phyloP scores from a whole-genome alignment of 2,797 vertebrate genomes.

The Columba guinea region DNA sequence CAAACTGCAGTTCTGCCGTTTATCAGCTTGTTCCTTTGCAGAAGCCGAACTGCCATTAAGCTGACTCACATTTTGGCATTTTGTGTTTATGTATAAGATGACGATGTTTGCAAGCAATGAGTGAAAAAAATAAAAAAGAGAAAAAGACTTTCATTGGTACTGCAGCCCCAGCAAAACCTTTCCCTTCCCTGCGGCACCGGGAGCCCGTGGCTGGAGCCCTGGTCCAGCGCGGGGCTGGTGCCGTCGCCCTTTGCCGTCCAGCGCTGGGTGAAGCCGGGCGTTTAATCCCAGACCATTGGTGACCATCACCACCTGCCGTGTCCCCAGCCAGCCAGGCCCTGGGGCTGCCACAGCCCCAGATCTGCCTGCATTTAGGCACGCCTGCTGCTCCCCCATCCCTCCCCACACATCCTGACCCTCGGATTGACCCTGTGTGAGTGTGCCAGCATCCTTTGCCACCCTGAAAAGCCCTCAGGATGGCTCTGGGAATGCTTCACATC shows the following conservation, averaged over 20 bases:
- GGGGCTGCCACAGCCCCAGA: neutral
- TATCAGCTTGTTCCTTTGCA: neutral
- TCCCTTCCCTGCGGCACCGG: neutral
- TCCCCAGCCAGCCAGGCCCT: accelerated
- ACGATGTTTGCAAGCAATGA: constrained; percentile 12
- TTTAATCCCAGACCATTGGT: neutral
- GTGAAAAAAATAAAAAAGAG: neutral
- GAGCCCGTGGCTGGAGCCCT: neutral
- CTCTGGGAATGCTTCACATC: neutral
- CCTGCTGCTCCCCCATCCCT: neutral
- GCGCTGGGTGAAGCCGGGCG: accelerated
- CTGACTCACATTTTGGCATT: constrained; percentile 50
- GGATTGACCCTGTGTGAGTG: accelerated
- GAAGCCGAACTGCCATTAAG: neutral
- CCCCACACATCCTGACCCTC: neutral
- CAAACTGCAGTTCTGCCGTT: neutral
- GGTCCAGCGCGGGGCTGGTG: accelerated
- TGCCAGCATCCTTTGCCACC: accelerated
- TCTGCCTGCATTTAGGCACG: neutral
- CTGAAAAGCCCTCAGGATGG: neutral
- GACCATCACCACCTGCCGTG: accelerated
- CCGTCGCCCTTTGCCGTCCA: accelerated
- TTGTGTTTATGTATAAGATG: constrained; percentile 12
- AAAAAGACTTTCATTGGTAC: neutral
- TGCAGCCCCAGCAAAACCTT: neutral